These are phyloP conservation scores for Hepsetus odoe DNA, from an alignment of 2,113 vertebrate species.

Conservation along the genomic window DNA sequence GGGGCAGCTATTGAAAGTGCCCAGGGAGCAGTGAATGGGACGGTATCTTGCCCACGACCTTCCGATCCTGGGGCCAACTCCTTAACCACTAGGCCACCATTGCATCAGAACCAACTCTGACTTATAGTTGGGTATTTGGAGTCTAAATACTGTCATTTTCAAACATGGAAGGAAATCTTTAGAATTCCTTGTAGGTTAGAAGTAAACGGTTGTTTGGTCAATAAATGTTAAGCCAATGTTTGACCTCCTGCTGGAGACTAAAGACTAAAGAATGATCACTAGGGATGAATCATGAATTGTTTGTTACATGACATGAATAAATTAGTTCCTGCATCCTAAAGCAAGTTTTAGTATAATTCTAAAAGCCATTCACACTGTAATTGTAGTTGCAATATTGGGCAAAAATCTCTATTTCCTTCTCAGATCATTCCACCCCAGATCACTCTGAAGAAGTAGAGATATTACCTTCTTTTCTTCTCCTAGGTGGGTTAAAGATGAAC, in stretches of 20 bases:
- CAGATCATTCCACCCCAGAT: neutral
- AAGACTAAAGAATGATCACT: neutral
- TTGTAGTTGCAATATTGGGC: no score
- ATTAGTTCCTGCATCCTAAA: no score
- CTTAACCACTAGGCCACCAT: no score
- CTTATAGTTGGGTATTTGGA: neutral
- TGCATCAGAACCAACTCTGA: neutral
- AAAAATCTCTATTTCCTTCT: neutral
- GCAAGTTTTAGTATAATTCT: no score
- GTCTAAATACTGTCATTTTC: neutral
- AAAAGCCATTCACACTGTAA: neutral
- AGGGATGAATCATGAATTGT: neutral
- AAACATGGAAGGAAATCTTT: neutral
- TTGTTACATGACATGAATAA: no score
- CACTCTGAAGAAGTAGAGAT: neutral
- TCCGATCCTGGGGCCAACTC: no score
- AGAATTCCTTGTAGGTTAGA: neutral
- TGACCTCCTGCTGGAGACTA: neutral
- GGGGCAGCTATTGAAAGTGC: neutral
- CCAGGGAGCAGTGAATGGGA: no score
- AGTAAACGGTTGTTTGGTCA: no score
- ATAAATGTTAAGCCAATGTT: neutral
- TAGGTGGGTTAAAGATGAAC: conserved; percentile 24
- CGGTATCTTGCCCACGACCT: no score
- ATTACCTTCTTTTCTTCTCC: neutral